A percentile compares a stretch with the other conserved stretches of the same genome.
These are phyloP conservation scores for Corynorhinus townsendii DNA, from an alignment of 2,113 vertebrate species.

Conservation along the genomic window DNA sequence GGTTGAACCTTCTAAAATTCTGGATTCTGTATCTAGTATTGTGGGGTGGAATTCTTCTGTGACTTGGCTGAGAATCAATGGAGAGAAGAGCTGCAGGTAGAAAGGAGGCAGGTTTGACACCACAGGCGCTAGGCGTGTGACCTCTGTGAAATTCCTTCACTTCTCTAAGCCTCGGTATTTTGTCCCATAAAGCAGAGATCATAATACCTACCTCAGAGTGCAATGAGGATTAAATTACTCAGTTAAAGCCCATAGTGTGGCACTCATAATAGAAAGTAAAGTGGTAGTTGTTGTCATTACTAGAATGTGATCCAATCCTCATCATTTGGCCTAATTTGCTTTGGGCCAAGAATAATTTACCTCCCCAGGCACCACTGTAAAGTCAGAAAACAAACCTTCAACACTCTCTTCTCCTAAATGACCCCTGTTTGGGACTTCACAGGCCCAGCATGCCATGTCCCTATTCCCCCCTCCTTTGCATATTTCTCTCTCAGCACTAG, in stretches of 20 bases:
- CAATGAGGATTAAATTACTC: background rate
- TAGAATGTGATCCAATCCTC: background rate
- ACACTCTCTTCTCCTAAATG: background rate
- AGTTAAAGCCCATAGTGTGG: background rate
- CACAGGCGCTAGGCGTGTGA: background rate
- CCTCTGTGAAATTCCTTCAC: background rate
- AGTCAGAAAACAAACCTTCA: background rate
- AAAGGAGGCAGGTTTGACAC: background rate
- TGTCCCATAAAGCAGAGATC: background rate
- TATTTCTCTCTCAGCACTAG: background rate
- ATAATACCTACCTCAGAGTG: background rate
- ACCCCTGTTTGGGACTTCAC: background rate
- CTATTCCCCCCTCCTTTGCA: background rate
- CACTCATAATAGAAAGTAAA: background rate
- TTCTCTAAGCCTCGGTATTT: background rate
- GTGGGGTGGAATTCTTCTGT: background rate
- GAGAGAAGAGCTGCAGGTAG: background rate
- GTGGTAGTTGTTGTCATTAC: background rate
- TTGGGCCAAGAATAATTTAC: background rate
- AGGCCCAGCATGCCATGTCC: rapidly evolving
- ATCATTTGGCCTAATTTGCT: background rate
- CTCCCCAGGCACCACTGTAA: background rate
- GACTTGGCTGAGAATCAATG: background rate
- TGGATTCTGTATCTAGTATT: background rate
- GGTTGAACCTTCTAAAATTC: background rate